Conservation (phyloP, 2,888 invertebrate genomes). For the Andrena minutula region DNA sequence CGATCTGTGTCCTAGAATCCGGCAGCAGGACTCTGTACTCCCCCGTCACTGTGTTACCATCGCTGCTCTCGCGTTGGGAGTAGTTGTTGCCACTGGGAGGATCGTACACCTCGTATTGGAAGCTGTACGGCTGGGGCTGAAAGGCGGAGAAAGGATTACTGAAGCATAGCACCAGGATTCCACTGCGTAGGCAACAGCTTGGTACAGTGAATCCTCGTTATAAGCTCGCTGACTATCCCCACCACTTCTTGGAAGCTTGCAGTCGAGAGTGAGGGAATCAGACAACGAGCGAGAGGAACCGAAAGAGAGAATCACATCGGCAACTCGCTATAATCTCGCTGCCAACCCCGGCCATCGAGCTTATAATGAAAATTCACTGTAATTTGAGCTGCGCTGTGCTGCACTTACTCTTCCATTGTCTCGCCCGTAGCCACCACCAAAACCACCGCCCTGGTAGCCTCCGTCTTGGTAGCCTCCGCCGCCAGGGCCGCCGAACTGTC, state of each 20-base stretch:
- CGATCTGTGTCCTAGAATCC: slow-evolving; percentile 94
- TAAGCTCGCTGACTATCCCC: too few species aligned
- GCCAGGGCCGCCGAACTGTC: slow-evolving; percentile 40
- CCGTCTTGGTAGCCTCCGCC: slow-evolving; percentile 38
- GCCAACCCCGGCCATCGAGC: too few species aligned
- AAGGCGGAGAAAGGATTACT: slow-evolving; percentile 12
- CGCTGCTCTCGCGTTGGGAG: slow-evolving; percentile 93
- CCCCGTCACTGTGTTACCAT: slow-evolving; percentile 93
- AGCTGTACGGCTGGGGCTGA: slow-evolving; percentile 90
- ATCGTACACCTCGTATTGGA: slow-evolving; percentile 94
- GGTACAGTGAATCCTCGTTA: too few species aligned
- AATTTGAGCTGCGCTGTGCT: too few species aligned
- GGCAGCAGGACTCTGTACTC: slow-evolving; percentile 94
- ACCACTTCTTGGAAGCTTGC: too few species aligned
- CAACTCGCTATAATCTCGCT: too few species aligned
- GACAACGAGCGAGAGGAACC: too few species aligned
- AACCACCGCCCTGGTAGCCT: slow-evolving; percentile 64
- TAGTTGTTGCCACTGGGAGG: slow-evolving; percentile 92
- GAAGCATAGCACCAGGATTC: neutral
- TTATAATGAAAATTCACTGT: too few species aligned
- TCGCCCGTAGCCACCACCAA: slow-evolving; percentile 47
- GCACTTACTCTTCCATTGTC: slow-evolving; percentile 75
- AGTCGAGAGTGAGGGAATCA: too few species aligned
- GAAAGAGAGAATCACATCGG: too few species aligned
- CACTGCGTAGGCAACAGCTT: neutral